phyloP scores from a whole-genome alignment of 2,888 invertebrate genomes.

The Spilarctia lutea region DNA sequence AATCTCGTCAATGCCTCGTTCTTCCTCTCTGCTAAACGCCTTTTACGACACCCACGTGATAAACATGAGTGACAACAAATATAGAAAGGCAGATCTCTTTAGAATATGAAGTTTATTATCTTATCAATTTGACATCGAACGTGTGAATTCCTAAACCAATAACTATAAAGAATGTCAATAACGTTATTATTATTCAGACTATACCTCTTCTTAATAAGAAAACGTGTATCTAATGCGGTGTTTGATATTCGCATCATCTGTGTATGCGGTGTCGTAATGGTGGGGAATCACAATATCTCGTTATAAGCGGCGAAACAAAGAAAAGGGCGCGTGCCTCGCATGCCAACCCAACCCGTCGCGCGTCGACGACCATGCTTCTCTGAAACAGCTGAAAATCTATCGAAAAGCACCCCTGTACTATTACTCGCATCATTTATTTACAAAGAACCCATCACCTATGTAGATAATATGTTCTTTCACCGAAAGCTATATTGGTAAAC shows the following conservation, averaged over 20 bases:
- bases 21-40: too few species aligned
- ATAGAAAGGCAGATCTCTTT: constrained; percentile 30
- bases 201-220: constrained; percentile 81
- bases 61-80: constrained; percentile 3
- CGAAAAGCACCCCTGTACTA: constrained; percentile 50
- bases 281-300: constrained; percentile 84
- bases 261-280: constrained; percentile 82
- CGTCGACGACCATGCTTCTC: constrained; percentile 27
- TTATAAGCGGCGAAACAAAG: constrained; percentile 84
- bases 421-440: constrained; percentile 53
- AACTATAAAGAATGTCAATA: constrained; percentile 61
- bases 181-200: constrained; percentile 75
- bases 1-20: too few species aligned
- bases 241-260: constrained; percentile 82
- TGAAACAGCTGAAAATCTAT: constrained; percentile 60
- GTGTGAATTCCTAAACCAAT: constrained; percentile 49
- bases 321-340: constrained; percentile 78
- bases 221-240: constrained; percentile 82
- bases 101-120: constrained; percentile 39
- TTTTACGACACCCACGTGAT: too few species aligned
- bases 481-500: neutral
- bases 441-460: constrained; percentile 29
- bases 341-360: constrained; percentile 49
- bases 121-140: constrained; percentile 43
- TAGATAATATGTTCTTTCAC: constrained; percentile 8